phyloP scores from a whole-genome alignment of 1,140 invertebrate genomes.

The Lanistes nyassanus region DNA sequence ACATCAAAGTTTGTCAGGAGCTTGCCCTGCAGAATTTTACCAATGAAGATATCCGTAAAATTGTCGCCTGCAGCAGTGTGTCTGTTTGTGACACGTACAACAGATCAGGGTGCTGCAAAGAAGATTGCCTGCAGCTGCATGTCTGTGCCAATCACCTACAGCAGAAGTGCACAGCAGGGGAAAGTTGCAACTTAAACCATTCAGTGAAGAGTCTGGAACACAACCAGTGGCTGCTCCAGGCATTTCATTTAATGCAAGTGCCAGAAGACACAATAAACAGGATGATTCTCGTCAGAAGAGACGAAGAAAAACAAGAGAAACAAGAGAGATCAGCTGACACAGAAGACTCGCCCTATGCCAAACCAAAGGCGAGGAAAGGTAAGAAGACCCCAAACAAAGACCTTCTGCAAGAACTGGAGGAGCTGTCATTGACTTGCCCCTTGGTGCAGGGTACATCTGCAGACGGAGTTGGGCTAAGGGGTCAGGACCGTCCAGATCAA shows the following conservation, averaged over 20 bases:
- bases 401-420: background rate
- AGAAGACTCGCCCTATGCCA: background rate
- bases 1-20: background rate
- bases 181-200: slow-evolving; percentile 7
- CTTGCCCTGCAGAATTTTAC: slow-evolving; percentile 1
- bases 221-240: background rate
- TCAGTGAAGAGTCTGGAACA: background rate
- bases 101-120: background rate
- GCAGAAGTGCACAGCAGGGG: slow-evolving; percentile 1
- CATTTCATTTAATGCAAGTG: background rate
- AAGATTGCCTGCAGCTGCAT: slow-evolving; percentile 5
- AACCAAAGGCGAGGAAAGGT: background rate
- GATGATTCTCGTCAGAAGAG: background rate
- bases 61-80: background rate
- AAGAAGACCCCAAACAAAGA: background rate
- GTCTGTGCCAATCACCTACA: background rate
- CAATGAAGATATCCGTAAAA: slow-evolving; percentile 3
- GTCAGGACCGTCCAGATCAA: too few species aligned
- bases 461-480: too few species aligned
- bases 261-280: background rate
- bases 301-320: too few species aligned
- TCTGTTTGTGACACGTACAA: slow-evolving; percentile 4
- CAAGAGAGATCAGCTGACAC: background rate
- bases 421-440: too few species aligned
- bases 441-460: too few species aligned